Evolutionary conservation across 2,113 vertebrate genomes (phyloP), one percentile per base, ranked within the genome.

Genomic region (Psophia crepitans): DNA sequence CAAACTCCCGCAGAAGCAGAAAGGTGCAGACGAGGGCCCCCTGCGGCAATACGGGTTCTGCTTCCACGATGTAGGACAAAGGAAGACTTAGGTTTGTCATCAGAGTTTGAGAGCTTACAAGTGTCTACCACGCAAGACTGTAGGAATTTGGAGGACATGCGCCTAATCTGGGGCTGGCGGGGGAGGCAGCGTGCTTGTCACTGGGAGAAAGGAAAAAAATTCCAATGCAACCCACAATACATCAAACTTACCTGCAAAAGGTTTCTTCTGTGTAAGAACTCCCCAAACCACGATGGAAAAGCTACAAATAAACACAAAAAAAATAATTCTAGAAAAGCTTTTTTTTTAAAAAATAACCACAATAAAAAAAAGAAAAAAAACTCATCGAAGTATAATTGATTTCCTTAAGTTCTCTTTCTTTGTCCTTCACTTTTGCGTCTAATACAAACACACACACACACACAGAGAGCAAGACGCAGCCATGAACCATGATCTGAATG

Each of bases 281-380:
- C 99, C 99, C 99, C 99, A 99, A 97, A 99, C 98, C 37, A 99
- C 99, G 0, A 99, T 99, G 69, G 99, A 98, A 89, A 99, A 99
- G 97, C 99, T 99, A 96, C 11, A 57, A 98, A 97, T 49, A 76
- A 61, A 84, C 11, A 37, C 35, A 53, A 85, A 95, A 91, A 53
- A 6, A 11, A 9, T 7, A 90, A 11, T 76, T 60, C 7, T 76
- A 75, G 12, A 56, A 81, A 39, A 57, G 33, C 37, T 80, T 56
- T 48, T 53, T n/a, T 80, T 56, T 48, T 53, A 32, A 84, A 39
- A 54, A 43, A 51, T 27, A 27, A 46, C 18, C 46, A 13, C n/a
- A n/a, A n/a, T n/a, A n/a, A n/a, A n/a, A n/a, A n/a, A n/a, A n/a
- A 15, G 13, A 26, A 27, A 53, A 84, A 56, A 64, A 3, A 2